Base-by-base conservation (phyloP, 2,797 vertebrate species). In the Catharus ustulatus region DNA sequence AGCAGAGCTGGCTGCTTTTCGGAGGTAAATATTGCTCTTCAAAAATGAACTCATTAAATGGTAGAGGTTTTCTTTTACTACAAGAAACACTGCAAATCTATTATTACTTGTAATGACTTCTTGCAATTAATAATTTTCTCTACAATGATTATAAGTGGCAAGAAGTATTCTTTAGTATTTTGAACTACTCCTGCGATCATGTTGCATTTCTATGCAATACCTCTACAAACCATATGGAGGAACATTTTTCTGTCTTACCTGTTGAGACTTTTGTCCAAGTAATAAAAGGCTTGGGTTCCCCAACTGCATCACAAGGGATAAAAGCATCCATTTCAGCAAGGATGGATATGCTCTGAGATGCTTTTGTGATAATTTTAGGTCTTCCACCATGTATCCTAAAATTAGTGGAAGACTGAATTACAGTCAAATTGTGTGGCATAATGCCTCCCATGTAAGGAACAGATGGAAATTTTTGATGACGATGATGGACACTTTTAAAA, bases 241-340 rank as follows among this genome's bases (percentile, higher is more conserved):
- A 85, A 26, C 12, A 29, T 26, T 24, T n/a, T 16, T 57, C 6
- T 26, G 4, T 48, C 98, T 90, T 98, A 99, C 99, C 99, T 96
- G 98, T 99, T 43, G 98, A 97, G 36, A 98, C 96, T 97, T 99
- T 98, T 30, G 98, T 99, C 99, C 99, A 99, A 22, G 98, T 98
- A 68, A 99, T 93, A 67, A 98, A 98, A 46, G 98, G 98, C 84
- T 83, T 97, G 10, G 99, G 99, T 12, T 98, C 98, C 20, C 99
- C 98, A 15, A 89, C 76, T 10, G 98, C 97, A 76, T 98, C 97
- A 88, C 99, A 99, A 30, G 98, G 98, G 64, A 99, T 97, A 63
- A 96, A 55, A 45, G 96, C 98, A 79, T 99, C 98, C 13, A 92
- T 96, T 96, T 98, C 99, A 16, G 98, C 98, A 32, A 97, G 96